These are phyloP conservation scores for Drosophila ananassae DNA, from an alignment of 1,140 invertebrate genomes.

Conservation along the genomic window DNA sequence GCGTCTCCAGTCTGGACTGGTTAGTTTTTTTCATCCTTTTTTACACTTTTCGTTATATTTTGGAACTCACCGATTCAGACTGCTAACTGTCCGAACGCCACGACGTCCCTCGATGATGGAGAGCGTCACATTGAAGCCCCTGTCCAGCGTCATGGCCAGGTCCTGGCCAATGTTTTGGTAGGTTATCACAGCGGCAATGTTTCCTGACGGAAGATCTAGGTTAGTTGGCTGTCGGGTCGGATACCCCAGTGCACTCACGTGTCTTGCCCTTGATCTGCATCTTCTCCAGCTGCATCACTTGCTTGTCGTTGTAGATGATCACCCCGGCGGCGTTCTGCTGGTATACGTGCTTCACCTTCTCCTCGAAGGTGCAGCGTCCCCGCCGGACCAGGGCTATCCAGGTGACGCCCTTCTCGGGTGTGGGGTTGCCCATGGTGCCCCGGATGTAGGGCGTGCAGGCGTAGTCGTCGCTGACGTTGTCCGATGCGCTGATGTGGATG, in stretches of 20 bases:
- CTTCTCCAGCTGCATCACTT: conserved; percentile 87
- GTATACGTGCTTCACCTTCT: conserved; percentile 90
- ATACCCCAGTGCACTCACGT: conserved; percentile 85
- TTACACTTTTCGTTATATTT: neutral
- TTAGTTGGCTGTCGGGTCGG: neutral
- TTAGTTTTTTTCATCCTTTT: neutral
- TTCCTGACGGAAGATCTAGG: conserved; percentile 85
- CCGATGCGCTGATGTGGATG: conserved; percentile 86
- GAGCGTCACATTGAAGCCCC: conserved; percentile 87
- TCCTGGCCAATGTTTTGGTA: conserved; percentile 90
- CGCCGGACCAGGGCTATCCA: conserved; percentile 91
- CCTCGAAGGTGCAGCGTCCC: conserved; percentile 90
- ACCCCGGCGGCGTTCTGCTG: conserved; percentile 89
- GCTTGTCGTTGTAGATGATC: conserved; percentile 90
- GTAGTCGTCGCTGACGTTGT: conserved; percentile 86
- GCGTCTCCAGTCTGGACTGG: conserved; percentile 19
- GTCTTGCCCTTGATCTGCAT: conserved; percentile 88
- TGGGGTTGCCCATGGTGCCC: conserved; percentile 84
- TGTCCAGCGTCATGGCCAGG: conserved; percentile 88
- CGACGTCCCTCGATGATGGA: conserved; percentile 87
- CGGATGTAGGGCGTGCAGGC: conserved; percentile 87
- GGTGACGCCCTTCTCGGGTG: conserved; percentile 85
- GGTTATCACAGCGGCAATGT: conserved; percentile 91
- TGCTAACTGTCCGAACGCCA: conserved; percentile 86
- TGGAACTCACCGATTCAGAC: conserved; percentile 76